Conservation (phyloP, 2,113 vertebrate genomes). For the Clinocottus analis region DNA sequence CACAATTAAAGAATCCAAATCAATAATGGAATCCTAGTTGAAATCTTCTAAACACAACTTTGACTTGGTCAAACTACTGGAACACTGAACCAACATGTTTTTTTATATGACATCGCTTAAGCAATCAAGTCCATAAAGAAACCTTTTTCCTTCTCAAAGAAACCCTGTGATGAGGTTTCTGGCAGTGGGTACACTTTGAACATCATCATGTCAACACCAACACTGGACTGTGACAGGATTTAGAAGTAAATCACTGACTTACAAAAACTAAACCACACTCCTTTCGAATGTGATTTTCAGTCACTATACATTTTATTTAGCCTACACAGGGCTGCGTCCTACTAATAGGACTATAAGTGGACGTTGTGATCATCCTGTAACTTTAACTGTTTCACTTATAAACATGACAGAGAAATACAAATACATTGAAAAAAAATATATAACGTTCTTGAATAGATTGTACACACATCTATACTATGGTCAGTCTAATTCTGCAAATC, state of each 20-base stretch:
- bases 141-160: too few species aligned
- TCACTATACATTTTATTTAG: background rate
- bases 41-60: constrained; percentile 21
- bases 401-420: constrained; percentile 6
- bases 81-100: background rate
- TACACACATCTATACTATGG: background rate
- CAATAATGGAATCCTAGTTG: constrained; percentile 12
- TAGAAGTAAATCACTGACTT: constrained; percentile 18
- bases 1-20: constrained; percentile 13
- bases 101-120: constrained; percentile 36
- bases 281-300: constrained; percentile 12
- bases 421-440: background rate
- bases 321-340: background rate
- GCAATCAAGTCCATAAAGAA: constrained; percentile 29
- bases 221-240: constrained; percentile 47
- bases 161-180: constrained; percentile 40
- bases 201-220: constrained; percentile 21
- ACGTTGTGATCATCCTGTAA: background rate
- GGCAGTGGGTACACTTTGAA: constrained; percentile 59
- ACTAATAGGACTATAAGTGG: background rate
- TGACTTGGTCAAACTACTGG: constrained; percentile 11
- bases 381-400: constrained; percentile 9
- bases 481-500: constrained; percentile 15
- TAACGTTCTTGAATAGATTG: constrained; percentile 1
- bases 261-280: constrained; percentile 8